Percentiles rank a stretch among this genome's conserved stretches.
phyloP scores from a whole-genome alignment of 2,113 vertebrate species.

The Mola mola region DNA sequence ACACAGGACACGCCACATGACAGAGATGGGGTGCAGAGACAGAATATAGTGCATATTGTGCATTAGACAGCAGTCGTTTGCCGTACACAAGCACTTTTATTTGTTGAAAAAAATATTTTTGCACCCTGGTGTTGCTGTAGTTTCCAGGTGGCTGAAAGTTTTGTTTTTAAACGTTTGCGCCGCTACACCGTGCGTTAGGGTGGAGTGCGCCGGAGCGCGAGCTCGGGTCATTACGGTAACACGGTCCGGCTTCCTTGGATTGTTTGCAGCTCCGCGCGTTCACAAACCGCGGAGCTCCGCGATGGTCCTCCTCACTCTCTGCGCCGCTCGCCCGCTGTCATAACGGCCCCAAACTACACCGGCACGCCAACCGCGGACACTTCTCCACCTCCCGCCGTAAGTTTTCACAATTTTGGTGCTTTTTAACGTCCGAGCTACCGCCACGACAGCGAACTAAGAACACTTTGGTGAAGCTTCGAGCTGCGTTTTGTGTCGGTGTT shows the following conservation, averaged over 20 bases:
- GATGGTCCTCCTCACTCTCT: conserved; percentile 39
- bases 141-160: too few species aligned
- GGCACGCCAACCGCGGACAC: conserved; percentile 27
- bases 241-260: conserved; percentile 23
- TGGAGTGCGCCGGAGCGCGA: conserved; percentile 20
- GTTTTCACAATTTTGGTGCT: conserved; percentile 18
- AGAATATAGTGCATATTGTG: too few species aligned
- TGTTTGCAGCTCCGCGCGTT: conserved; percentile 43
- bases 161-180: not conserved
- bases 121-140: too few species aligned
- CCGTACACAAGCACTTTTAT: too few species aligned
- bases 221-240: conserved; percentile 66
- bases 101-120: too few species aligned
- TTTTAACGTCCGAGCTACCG: not conserved
- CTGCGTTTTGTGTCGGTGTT: conserved; percentile 11
- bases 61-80: too few species aligned
- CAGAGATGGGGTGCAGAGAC: too few species aligned
- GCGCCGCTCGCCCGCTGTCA: not conserved
- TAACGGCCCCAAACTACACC: conserved; percentile 3
- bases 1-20: too few species aligned
- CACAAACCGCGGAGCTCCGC: conserved; percentile 56
- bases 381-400: conserved; percentile 43
- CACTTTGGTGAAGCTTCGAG: conserved; percentile 17
- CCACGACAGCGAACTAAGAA: not conserved
- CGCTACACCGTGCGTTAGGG: conserved; percentile 54